phyloP scores from a whole-genome alignment of 37 sponge, comb jelly and placozoan genomes.

The Halisarca cf. caerulea region DNA sequence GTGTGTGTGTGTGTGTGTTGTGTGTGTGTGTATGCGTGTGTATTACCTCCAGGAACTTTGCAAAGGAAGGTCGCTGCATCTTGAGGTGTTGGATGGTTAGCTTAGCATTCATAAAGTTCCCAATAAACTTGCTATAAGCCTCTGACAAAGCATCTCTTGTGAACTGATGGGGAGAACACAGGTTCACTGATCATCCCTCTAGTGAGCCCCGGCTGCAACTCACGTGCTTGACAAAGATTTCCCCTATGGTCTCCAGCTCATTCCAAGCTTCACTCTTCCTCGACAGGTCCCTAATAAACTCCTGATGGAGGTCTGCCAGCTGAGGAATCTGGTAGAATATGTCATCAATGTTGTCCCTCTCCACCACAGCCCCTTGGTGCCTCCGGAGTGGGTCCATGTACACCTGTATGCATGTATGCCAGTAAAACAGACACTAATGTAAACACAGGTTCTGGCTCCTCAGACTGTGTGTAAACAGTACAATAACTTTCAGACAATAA shows the following conservation, averaged over 20 bases:
- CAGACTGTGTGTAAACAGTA: no score
- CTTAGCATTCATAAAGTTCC: slow-evolving; percentile 81
- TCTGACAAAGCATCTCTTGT: slow-evolving; percentile 64
- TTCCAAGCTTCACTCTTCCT: slow-evolving; percentile 53
- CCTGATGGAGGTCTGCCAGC: slow-evolving; percentile 57
- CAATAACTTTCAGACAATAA: not conserved
- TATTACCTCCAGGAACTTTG: slow-evolving; percentile 74
- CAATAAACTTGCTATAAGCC: slow-evolving; percentile 71
- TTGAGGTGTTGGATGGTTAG: slow-evolving; percentile 55
- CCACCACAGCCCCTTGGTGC: slow-evolving; percentile 41
- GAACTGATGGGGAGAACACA: slow-evolving; percentile 53
- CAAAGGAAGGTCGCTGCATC: slow-evolving; percentile 54
- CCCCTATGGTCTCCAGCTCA: slow-evolving; percentile 61
- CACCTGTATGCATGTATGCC: no score
- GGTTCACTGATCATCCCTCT: not conserved
- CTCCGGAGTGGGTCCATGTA: slow-evolving; percentile 59
- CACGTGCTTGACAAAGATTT: slow-evolving; percentile 78
- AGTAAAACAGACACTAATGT: not conserved
- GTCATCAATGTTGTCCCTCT: slow-evolving; percentile 47
- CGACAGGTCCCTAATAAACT: slow-evolving; percentile 49
- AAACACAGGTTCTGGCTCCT: not conserved
- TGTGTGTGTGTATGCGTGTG: not conserved
- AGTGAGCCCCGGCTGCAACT: not conserved
- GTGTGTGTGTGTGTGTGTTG: not conserved
- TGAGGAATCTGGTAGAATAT: slow-evolving; percentile 87